These are phyloP conservation scores for Chrysomela aeneicollis DNA, from an alignment of 2,888 invertebrate genomes.

Conservation along the genomic window DNA sequence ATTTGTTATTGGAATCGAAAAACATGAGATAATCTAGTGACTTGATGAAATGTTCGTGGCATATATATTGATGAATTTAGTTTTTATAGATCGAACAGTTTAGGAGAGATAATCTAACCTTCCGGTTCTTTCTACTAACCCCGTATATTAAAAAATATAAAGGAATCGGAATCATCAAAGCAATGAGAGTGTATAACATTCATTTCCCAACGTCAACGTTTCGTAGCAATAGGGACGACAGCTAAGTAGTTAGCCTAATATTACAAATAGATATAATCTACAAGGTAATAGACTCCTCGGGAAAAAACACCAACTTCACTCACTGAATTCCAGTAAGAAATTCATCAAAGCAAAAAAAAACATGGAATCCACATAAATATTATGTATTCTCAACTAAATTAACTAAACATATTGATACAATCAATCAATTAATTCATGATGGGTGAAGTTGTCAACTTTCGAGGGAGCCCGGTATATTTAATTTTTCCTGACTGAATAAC, in stretches of 20 bases:
- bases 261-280: slow-evolving; percentile 59
- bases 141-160: slow-evolving; percentile 27
- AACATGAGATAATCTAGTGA: too few relatives aligned
- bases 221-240: not conserved
- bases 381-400: slow-evolving; percentile 7
- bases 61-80: too few relatives aligned
- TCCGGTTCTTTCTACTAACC: too few relatives aligned
- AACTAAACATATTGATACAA: not conserved
- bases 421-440: not conserved
- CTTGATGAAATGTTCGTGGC: too few relatives aligned
- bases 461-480: slow-evolving; percentile 49
- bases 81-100: too few relatives aligned
- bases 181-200: slow-evolving; percentile 42
- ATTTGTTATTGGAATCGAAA: too few relatives aligned
- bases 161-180: slow-evolving; percentile 35
- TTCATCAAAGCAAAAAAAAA: not conserved
- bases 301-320: slow-evolving; percentile 10
- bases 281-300: slow-evolving; percentile 35
- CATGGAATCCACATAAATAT: slow-evolving; percentile 3
- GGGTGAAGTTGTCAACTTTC: not conserved
- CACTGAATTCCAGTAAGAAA: slow-evolving; percentile 2
- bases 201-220: slow-evolving; percentile 26
- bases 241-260: slow-evolving; percentile 54
- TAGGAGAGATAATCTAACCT: too few relatives aligned
- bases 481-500: slow-evolving; percentile 53